Evolutionary conservation across 2,113 vertebrate species (phyloP), one percentile per base, ranked within the genome.

Genomic region (Alethe castanea): DNA sequence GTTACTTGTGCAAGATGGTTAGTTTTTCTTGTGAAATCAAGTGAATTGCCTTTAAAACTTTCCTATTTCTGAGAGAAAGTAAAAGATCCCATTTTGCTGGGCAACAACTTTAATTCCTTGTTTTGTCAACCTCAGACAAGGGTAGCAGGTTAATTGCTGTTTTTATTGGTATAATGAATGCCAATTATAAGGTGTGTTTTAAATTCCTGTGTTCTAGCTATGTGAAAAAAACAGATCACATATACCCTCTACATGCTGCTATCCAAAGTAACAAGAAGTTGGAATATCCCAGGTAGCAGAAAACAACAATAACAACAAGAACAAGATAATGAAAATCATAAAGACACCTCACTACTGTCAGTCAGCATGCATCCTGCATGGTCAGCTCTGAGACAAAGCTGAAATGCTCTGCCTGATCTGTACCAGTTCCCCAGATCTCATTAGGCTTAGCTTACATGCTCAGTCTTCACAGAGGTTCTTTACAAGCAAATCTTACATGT

Each of bases 61-160:
- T 11, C 22, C 40, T 79, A 0, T 67, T 88, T 69, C 56, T 50
- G n/a, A 88, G 44, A 60, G n/a, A 86, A 31, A 74, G 57, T 54
- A 45, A 62, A 81, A 74, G 19, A 85, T 73, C 33, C 12, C 38
- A 45, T 65, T 73, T 79, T 71, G 8, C 44, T 36, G 65, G 61
- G n/a, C 53, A 93, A 56, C 42, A 62, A 31, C 24, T 61, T 62
- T 60, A 73, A 92, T 86, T 84, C 67, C 86, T 73, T 83, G 23
- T 77, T 96, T 94, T 92, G 67, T 80, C 71, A 86, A 79, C 31
- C 23, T 91, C 61, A 81, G 69, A 73, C 54, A 95, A 92, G 89
- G 76, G 36, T 86, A 95, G 74, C 59, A 94, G 88, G 88, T 92
- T 95, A 96, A 95, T 91, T 93, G 79, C 61, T 94, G 45, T 5